phyloP scores from a whole-genome alignment of 1,140 invertebrate genomes.

The Tetranychus cinnabarinus region DNA sequence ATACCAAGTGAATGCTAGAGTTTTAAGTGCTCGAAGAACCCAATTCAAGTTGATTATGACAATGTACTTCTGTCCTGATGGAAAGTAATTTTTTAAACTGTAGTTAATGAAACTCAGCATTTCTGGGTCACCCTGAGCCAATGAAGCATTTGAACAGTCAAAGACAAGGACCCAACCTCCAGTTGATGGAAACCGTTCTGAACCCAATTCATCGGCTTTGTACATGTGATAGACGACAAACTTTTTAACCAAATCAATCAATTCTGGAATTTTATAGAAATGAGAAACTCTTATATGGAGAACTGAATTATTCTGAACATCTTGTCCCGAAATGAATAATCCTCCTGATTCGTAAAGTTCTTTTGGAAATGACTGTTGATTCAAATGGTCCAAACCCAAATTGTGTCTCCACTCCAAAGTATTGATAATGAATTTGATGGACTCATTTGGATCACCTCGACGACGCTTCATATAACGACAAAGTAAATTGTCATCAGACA shows the following conservation, averaged over 20 bases:
- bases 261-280: not conserved
- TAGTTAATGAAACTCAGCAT: not conserved
- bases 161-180: not conserved
- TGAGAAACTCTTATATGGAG: not conserved
- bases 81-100: constrained; percentile 1
- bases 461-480: not conserved
- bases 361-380: not conserved
- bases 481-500: not conserved
- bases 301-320: not conserved
- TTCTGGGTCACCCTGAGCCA: constrained; percentile 1
- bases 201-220: not conserved
- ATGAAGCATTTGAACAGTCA: not conserved
- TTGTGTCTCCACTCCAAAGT: not conserved
- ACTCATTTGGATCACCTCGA: not conserved
- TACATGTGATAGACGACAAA: not conserved
- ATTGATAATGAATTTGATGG: not conserved
- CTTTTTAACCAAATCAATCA: not conserved
- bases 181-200: not conserved
- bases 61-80: not conserved
- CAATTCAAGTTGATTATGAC: not conserved
- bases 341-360: not conserved
- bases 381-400: not conserved
- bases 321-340: not conserved
- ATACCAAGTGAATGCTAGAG: not conserved
- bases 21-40: not conserved